A percentile compares a stretch with the other conserved stretches of the same genome.
These are phyloP conservation scores for Pandion haliaetus DNA, from an alignment of 2,113 vertebrate species.

Conservation along the genomic window DNA sequence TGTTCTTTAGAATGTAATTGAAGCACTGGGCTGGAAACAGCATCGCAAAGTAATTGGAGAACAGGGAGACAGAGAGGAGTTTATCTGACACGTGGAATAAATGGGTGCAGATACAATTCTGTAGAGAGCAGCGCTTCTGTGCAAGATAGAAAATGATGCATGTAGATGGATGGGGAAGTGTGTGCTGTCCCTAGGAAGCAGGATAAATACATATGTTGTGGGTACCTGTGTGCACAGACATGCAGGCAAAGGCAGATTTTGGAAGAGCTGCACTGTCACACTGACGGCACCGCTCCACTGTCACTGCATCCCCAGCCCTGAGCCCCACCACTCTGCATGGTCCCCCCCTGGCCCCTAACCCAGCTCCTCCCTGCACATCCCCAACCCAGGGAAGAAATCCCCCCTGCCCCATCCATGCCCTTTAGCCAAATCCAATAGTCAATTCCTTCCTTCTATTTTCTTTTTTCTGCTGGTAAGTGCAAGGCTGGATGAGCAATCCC, in stretches of 20 bases:
- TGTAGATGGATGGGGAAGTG: background rate
- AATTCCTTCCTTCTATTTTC: background rate
- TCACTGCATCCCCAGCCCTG: background rate
- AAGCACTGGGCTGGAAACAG: background rate
- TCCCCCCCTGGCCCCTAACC: background rate
- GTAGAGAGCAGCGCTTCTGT: accelerated
- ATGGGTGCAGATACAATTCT: background rate
- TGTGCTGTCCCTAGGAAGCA: background rate
- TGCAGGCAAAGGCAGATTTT: accelerated
- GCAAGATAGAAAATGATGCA: background rate
- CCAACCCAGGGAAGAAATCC: background rate
- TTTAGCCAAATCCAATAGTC: background rate
- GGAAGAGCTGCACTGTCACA: background rate
- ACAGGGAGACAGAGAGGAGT: background rate
- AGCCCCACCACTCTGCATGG: accelerated
- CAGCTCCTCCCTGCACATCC: background rate
- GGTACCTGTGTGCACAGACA: background rate
- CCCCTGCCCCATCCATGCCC: background rate
- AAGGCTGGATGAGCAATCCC: constrained; percentile 23
- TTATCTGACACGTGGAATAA: background rate
- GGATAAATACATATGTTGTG: background rate
- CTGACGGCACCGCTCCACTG: accelerated
- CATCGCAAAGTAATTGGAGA: background rate
- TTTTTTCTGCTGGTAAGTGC: background rate
- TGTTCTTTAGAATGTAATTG: background rate